A percentile compares a stretch with the other conserved stretches of the same genome.
Evolutionary conservation across 2,113 vertebrate genomes (phyloP).

Genomic region (Siniperca chuatsi): DNA sequence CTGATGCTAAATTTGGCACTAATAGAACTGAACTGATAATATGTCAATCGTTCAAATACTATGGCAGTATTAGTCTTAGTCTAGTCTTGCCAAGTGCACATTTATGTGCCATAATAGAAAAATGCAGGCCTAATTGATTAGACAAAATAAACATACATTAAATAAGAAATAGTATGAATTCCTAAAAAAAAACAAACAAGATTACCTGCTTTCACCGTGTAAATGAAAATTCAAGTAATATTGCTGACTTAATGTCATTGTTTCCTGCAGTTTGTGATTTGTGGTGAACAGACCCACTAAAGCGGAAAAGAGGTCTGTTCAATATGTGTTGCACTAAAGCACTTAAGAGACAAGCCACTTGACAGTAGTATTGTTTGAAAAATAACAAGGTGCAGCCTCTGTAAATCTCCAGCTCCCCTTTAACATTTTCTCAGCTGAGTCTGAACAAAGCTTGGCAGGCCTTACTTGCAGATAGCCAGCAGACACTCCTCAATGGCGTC

Average conservation of each 20-base stretch:
- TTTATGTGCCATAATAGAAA: too few relatives aligned
- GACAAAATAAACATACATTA: background rate
- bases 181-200: background rate
- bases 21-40: too few relatives aligned
- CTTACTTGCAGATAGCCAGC: conserved; percentile 95
- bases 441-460: background rate
- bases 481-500: conserved; percentile 96
- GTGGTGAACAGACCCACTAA: too few relatives aligned
- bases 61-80: background rate
- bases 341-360: background rate
- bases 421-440: background rate
- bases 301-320: background rate
- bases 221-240: background rate
- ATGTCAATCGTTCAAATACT: background rate
- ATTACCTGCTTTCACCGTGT: background rate
- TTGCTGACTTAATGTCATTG: background rate
- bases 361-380: background rate
- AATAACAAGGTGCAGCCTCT: background rate
- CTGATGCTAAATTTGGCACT: background rate
- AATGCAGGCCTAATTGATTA: background rate
- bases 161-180: background rate
- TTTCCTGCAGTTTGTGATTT: background rate
- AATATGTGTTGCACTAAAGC: background rate
- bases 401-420: background rate
- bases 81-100: too few relatives aligned